Evolutionary conservation across 2,113 vertebrate species (phyloP).

Genomic region (Mystacornis crossleyi): DNA sequence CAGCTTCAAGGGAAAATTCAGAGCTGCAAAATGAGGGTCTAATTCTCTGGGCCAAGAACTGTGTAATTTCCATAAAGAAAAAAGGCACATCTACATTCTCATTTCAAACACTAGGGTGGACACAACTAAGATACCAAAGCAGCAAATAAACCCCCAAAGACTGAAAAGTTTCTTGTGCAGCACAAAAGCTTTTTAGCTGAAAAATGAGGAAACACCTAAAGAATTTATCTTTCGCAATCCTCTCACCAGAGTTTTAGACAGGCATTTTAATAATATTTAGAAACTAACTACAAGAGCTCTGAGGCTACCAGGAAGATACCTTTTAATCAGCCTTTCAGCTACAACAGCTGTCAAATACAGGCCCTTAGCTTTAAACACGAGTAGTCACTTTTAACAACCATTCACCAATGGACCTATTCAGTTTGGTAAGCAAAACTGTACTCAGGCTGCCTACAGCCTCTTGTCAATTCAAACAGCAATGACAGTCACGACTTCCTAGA

Average conservation of each 20-base stretch:
- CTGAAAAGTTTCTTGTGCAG: not conserved
- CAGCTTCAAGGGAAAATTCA: not conserved
- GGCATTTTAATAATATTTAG: not conserved
- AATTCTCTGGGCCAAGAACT: not conserved
- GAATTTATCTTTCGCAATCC: not conserved
- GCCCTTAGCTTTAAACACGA: not conserved
- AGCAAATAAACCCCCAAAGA: not conserved
- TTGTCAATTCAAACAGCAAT: not conserved
- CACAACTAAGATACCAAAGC: not conserved
- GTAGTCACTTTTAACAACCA: not conserved
- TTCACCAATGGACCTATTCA: not conserved
- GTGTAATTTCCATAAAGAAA: not conserved
- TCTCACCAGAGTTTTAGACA: not conserved
- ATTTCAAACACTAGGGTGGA: not conserved
- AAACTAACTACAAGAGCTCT: not conserved
- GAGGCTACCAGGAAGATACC: not conserved
- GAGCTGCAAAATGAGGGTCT: not conserved
- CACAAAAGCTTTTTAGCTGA: not conserved
- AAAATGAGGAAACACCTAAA: not conserved
- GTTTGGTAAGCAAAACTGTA: not conserved
- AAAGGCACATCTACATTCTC: not conserved
- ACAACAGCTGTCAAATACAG: not conserved
- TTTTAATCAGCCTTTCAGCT: not conserved
- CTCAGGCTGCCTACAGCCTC: not conserved
- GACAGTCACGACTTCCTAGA: not conserved